A percentile compares a stretch with the other conserved stretches of the same genome.
phyloP scores from a whole-genome alignment of 1,140 invertebrate species.

The Oppia nitens region DNA sequence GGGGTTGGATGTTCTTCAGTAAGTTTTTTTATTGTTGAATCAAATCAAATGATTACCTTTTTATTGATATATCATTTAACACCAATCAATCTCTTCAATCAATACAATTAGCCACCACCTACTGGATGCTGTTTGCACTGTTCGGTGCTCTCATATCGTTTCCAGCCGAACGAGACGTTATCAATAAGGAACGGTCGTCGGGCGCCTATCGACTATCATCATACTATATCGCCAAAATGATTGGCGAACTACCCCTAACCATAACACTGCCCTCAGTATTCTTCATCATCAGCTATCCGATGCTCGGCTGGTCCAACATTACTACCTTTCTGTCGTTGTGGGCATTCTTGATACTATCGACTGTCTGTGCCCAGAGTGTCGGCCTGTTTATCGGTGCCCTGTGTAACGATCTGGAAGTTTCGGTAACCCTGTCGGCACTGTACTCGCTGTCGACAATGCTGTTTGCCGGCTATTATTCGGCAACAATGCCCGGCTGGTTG shows the following conservation, averaged over 20 bases:
- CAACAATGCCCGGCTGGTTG: conserved; percentile 56
- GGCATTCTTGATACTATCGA: conserved; percentile 41
- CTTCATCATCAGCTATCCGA: conserved; percentile 58
- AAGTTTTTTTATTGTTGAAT: conserved; percentile 7
- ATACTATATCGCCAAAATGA: conserved; percentile 69
- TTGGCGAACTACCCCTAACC: conserved; percentile 58
- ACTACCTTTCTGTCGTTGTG: conserved; percentile 48
- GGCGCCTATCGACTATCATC: conserved; percentile 65
- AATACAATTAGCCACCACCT: conserved; percentile 58
- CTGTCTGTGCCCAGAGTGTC: conserved; percentile 42
- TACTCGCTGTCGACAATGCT: conserved; percentile 63
- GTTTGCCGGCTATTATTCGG: conserved; percentile 63
- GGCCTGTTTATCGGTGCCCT: conserved; percentile 65
- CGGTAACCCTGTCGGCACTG: conserved; percentile 58
- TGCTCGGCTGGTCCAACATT: conserved; percentile 42
- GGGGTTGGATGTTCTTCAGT: conserved; percentile 43
- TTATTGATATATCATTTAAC: not conserved
- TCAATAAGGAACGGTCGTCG: conserved; percentile 61
- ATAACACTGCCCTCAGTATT: conserved; percentile 59
- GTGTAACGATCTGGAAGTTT: conserved; percentile 59
- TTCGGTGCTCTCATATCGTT: conserved; percentile 63
- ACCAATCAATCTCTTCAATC: conserved; percentile 47
- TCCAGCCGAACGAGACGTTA: conserved; percentile 60
- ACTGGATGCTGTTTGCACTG: conserved; percentile 69
- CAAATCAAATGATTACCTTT: not conserved